Evolutionary conservation across 2,888 invertebrate species (phyloP).

Genomic region (Exephanes ischioxanthus): DNA sequence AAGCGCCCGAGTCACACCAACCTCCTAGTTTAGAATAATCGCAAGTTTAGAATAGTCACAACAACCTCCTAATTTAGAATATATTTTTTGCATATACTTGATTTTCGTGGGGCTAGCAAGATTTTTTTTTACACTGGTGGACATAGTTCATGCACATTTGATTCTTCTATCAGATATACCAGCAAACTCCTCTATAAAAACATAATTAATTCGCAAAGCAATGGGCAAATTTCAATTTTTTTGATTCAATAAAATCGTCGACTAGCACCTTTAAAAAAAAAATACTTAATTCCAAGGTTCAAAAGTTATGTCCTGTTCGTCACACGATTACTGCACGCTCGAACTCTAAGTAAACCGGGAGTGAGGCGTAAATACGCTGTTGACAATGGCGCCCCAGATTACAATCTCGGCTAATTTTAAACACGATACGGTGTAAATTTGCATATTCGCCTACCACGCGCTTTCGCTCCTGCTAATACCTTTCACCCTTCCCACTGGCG

Average conservation of each 20-base stretch:
- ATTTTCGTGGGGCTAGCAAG: too few relatives aligned
- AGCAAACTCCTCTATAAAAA: too few relatives aligned
- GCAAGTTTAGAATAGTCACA: too few relatives aligned
- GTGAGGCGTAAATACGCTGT: constrained; percentile 57
- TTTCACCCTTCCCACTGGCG: constrained; percentile 20
- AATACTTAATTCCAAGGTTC: not conserved
- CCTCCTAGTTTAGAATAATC: too few relatives aligned
- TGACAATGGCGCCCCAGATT: constrained; percentile 58
- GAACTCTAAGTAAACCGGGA: constrained; percentile 28
- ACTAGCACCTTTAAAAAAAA: not conserved
- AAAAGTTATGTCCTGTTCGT: not conserved
- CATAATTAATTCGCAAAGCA: too few relatives aligned
- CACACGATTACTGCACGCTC: not conserved
- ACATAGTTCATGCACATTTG: too few relatives aligned
- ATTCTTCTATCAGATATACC: too few relatives aligned
- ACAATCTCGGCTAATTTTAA: constrained; percentile 62
- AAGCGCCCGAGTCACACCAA: too few relatives aligned
- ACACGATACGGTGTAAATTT: constrained; percentile 43
- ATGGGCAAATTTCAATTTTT: not conserved
- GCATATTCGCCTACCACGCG: constrained; percentile 49
- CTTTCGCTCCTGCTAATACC: constrained; percentile 5
- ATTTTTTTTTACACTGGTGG: too few relatives aligned
- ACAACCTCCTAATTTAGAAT: too few relatives aligned
- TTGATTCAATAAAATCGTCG: not conserved
- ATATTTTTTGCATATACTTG: too few relatives aligned